Evolutionary conservation across 2,113 vertebrate genomes (phyloP), one percentile per base, ranked within the genome.

Genomic region (Etia nguti): DNA sequence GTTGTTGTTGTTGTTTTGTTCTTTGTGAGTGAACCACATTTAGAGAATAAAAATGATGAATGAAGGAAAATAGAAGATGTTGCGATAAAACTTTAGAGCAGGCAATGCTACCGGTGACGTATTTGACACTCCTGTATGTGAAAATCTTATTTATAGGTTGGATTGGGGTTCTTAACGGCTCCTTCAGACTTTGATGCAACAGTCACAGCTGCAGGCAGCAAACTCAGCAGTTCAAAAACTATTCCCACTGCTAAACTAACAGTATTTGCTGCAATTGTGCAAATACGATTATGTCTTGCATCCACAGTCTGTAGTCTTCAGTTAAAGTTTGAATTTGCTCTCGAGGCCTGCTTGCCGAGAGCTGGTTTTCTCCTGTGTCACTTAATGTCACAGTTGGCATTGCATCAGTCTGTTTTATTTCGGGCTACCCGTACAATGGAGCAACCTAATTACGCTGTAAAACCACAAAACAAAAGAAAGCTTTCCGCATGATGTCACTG

Each of bases 61-160:
- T 73, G 50, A 80, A 86, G 65, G 52, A 18, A 26, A 60, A 50
- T 22, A 34, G 26, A 77, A 41, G 31, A 83, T 86, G 82, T 91
- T 80, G 84, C 80, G 87, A 52, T 57, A 86, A 88, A 79, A 50
- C 46, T 77, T 12, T 12, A 10, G 43, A 88, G 90, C 90, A 92
- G 90, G 92, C 92, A 93, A 90, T 87, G 57, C 87, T 88, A 83
- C 85, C 65, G 11, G 81, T 86, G 83, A 91, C 70, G 80, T 34
- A 52, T 77, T 29, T 77, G 73, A 77, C 46, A 77, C 46, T 52
- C 46, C 6, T 31, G 46, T 50, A 50, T 77, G 43, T 77, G 16
- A 52, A 77, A 29, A 31, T 31, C 6, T 50, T n/a, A 48, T 75
- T 48, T 75, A 29, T 11, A 75, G 70, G 24, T 29, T 75, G 43